Conservation (phyloP, 1,140 invertebrate species). For the Ceratitis capitata region DNA sequence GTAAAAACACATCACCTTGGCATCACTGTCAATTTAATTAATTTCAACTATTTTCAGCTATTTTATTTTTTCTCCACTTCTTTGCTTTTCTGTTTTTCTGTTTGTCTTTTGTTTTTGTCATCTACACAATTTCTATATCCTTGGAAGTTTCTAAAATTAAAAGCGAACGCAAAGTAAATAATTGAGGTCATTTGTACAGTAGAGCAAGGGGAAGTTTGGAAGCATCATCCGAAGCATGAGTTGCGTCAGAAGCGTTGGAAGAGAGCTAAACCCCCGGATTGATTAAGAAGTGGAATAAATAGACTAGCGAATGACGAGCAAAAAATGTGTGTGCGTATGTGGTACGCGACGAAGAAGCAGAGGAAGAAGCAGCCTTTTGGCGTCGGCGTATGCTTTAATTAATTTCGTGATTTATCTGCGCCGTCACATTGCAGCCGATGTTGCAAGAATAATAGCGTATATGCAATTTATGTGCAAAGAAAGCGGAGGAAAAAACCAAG, state of each 20-base stretch:
- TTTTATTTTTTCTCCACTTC: not conserved
- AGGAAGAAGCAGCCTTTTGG: not conserved
- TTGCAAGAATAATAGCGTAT: not conserved
- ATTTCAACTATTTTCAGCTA: slow-evolving; percentile 6
- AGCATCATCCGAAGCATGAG: too few species aligned
- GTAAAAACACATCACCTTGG: slow-evolving; percentile 14
- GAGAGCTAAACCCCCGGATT: not conserved
- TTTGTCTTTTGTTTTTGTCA: not conserved
- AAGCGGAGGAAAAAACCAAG: too few species aligned
- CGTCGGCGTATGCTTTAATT: not conserved
- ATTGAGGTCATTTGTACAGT: slow-evolving; percentile 22
- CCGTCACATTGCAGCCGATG: not conserved
- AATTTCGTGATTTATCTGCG: slow-evolving; percentile 30
- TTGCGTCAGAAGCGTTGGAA: too few species aligned
- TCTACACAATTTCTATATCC: not conserved
- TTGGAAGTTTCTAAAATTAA: not conserved
- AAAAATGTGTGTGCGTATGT: not conserved
- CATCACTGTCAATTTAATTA: slow-evolving; percentile 16
- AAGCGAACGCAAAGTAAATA: not conserved
- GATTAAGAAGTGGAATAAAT: not conserved
- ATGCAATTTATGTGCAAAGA: not conserved
- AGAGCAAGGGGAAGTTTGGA: not conserved
- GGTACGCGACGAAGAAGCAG: too few species aligned
- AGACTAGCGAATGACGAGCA: not conserved
- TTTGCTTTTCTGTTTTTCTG: not conserved